Evolutionary conservation across 2,113 vertebrate species (phyloP), one percentile per base, ranked within the genome.

Genomic region (Rallus limicola): DNA sequence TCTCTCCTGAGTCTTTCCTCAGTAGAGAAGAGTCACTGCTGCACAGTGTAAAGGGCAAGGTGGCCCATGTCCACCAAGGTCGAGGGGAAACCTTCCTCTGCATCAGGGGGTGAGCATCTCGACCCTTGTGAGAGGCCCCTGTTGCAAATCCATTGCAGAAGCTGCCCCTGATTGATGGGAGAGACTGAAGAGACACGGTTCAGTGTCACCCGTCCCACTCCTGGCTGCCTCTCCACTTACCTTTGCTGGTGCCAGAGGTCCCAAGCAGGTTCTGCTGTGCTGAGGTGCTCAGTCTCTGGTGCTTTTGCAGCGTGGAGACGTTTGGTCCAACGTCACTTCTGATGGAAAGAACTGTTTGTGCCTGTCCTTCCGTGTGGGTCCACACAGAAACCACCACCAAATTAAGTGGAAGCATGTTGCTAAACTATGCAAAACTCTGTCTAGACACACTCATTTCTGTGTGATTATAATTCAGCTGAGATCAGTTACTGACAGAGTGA

Each of bases 391-490:
- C 10, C 89, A 70, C 72, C 64, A 58, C 1, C 65, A 82, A 64
- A 9, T 34, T 16, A 52, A 48, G 29, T 10, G 44, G 15, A 44
- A 68, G 12, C 21, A 19, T 62, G 65, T 62, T 68, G 38, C 26
- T 87, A 77, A 81, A 28, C 58, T 67, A 21, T 82, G 88, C 83
- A 91, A 95, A 82, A 29, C 28, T 13, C 33, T 26, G 31, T 82
- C 86, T 93, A 96, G 95, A 91, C 89, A 91, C 46, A 33, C 53
- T 93, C 29, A 8, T 85, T 89, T n/a, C 29, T 81, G n/a, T 84
- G 60, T 89, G 81, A 84, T 95, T 95, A 4, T 13, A 25, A 94
- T 91, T 84, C 89, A 92, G 55, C 86, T 74, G 80, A 91, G 80
- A 80, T 81, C 76, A 6, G 64, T 52, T 75, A 82, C 86, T 93